Conservation (phyloP, 2,888 invertebrate genomes). For the Tetramorium bicarinatum region DNA sequence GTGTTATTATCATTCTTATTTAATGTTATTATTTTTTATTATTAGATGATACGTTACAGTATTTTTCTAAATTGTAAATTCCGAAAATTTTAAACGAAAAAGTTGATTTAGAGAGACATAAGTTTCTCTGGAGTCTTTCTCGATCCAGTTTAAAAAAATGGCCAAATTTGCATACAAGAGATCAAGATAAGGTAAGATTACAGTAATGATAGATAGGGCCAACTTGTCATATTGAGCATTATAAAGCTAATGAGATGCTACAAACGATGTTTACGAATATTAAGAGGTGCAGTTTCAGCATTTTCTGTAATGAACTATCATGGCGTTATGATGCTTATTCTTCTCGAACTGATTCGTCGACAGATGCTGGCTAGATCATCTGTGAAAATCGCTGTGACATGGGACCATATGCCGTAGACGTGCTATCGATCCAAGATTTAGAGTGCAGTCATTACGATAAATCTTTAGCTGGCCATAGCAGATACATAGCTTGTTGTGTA, state of each 20-base stretch:
- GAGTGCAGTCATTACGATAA: slow-evolving; percentile 56
- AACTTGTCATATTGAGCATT: not conserved
- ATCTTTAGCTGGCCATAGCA: slow-evolving; percentile 53
- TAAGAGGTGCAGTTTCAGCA: not conserved
- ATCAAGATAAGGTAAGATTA: not conserved
- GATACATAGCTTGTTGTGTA: slow-evolving; percentile 55
- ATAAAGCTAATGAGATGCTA: not conserved
- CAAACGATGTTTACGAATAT: not conserved
- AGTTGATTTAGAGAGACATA: not conserved
- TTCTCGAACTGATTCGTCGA: slow-evolving; percentile 23
- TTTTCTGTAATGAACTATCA: not conserved
- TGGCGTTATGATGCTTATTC: not conserved
- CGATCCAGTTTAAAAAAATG: not conserved
- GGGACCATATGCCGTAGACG: slow-evolving; percentile 79
- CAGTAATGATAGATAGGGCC: not conserved
- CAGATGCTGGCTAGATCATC: slow-evolving; percentile 73
- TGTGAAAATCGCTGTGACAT: slow-evolving; percentile 81
- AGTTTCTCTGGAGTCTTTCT: not conserved
- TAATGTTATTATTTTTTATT: not conserved
- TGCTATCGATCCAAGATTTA: slow-evolving; percentile 58
- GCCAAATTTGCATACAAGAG: not conserved
- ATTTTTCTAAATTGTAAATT: not conserved
- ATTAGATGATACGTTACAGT: too few species aligned
- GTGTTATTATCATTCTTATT: not conserved
- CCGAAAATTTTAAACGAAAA: not conserved